Percentiles rank a stretch among this genome's conserved stretches.
Conservation (phyloP, 2,888 invertebrate genomes). For the Nemurella pictetii region DNA sequence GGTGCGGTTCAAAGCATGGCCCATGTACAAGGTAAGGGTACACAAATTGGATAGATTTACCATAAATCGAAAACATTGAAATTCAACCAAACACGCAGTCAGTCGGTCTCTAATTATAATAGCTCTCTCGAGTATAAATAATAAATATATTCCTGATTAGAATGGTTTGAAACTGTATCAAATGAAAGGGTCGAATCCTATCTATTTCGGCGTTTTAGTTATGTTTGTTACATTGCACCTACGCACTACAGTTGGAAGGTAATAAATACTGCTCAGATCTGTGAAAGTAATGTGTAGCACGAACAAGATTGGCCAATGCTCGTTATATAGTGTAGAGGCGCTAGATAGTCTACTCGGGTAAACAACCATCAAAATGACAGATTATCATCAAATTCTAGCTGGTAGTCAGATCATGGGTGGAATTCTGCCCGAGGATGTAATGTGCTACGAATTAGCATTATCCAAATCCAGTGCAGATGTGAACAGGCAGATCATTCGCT, state of each 20-base stretch:
- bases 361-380: background rate
- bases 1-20: background rate
- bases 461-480: background rate
- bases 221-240: background rate
- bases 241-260: background rate
- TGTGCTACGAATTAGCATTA: background rate
- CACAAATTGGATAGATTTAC: background rate
- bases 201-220: no score
- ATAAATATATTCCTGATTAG: no score
- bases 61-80: background rate
- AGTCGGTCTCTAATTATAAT: no score
- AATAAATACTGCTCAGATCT: background rate
- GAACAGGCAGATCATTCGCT: background rate
- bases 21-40: background rate
- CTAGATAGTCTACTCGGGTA: background rate
- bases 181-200: no score
- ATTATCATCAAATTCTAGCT: background rate
- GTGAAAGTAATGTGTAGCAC: background rate
- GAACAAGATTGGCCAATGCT: background rate
- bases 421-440: background rate
- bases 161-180: no score
- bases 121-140: no score
- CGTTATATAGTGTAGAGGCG: background rate
- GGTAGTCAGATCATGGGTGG: background rate
- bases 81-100: no score